A percentile compares a stretch with the other conserved stretches of the same genome.
Evolutionary conservation across 2,113 vertebrate species (phyloP).

Genomic region (Pluvialis apricaria): DNA sequence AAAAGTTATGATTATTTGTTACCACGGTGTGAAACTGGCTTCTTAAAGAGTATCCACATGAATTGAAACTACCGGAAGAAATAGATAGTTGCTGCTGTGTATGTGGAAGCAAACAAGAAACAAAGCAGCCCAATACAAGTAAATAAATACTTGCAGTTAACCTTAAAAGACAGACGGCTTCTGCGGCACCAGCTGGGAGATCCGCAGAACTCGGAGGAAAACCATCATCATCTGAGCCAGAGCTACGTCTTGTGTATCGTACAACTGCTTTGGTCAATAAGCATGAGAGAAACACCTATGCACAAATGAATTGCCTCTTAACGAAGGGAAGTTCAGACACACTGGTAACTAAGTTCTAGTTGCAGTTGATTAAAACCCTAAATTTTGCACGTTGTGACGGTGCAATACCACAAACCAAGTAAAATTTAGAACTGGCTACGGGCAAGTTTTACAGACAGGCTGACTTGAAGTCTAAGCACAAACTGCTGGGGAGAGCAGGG

Average conservation of each 20-base stretch:
- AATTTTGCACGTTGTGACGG: not conserved
- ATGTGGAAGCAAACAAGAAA: not conserved
- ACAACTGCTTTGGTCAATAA: not conserved
- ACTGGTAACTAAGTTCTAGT: no score
- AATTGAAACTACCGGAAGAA: not conserved
- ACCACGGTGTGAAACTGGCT: not conserved
- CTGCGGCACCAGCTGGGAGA: rapidly evolving
- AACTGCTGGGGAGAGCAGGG: not conserved
- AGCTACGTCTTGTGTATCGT: not conserved
- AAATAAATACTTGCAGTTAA: not conserved
- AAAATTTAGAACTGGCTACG: no score
- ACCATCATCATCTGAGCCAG: not conserved
- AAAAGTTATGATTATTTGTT: not conserved
- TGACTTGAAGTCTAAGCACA: not conserved
- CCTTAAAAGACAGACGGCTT: not conserved
- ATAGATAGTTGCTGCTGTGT: rapidly evolving
- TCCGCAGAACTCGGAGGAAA: not conserved
- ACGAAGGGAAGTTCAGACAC: not conserved
- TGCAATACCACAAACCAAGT: not conserved
- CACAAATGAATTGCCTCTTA: not conserved
- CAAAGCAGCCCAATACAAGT: not conserved
- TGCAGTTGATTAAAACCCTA: not conserved
- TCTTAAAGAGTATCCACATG: not conserved
- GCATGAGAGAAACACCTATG: not conserved
- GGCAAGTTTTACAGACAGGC: not conserved